Evolutionary conservation across 1,140 invertebrate species (phyloP).

Genomic region (Mamestra configurata): DNA sequence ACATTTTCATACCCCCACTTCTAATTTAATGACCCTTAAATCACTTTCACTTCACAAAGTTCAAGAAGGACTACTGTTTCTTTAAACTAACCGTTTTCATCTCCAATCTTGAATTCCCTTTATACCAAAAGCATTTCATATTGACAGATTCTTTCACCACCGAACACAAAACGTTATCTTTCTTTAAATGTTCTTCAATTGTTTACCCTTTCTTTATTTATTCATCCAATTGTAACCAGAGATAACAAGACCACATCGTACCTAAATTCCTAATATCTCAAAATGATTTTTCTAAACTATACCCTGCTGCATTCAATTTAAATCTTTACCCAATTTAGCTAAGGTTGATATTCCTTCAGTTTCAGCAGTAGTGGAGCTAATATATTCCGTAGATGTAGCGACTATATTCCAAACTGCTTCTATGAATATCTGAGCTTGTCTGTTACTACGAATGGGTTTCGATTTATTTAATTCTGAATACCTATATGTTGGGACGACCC

Average conservation of each 20-base stretch:
- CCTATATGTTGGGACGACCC: slow-evolving; percentile 24
- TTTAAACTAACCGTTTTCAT: too few relatives aligned
- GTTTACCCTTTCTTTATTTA: slow-evolving; percentile 1
- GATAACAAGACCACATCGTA: slow-evolving; percentile 17
- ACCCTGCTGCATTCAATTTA: background rate
- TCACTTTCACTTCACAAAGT: too few relatives aligned
- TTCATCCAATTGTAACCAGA: slow-evolving; percentile 21
- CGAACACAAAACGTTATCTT: background rate
- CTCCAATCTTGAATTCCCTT: too few relatives aligned
- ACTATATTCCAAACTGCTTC: slow-evolving; percentile 43
- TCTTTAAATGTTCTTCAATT: background rate
- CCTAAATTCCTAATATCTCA: slow-evolving; percentile 18
- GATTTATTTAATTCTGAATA: slow-evolving; percentile 51
- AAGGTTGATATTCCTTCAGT: slow-evolving; percentile 13
- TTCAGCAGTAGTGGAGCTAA: background rate
- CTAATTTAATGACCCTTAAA: too few relatives aligned
- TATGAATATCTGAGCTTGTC: slow-evolving; percentile 50
- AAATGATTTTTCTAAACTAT: slow-evolving; percentile 43
- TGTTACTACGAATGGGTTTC: slow-evolving; percentile 35
- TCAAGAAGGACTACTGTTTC: too few relatives aligned
- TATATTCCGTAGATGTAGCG: slow-evolving; percentile 44
- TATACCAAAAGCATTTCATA: background rate
- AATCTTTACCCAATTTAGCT: background rate
- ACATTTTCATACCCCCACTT: too few relatives aligned
- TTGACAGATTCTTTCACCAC: background rate